Percentiles rank a stretch among this genome's conserved stretches.
Conservation (phyloP, 2,797 vertebrate species). For the Gobio occitaniae region DNA sequence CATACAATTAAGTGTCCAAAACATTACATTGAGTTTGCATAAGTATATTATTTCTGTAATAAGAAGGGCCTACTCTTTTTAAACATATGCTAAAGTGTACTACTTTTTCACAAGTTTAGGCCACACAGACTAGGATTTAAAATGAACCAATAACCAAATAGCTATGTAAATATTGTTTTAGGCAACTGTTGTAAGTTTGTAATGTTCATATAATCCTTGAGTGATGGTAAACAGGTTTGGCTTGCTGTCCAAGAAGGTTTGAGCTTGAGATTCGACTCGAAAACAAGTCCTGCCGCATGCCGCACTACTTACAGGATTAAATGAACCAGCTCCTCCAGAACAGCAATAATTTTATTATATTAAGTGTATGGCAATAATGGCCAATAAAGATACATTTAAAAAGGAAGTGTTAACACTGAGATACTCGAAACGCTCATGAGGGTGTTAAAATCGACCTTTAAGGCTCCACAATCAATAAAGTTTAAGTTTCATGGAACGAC, state of each 20-base stretch:
- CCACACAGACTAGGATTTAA: neutral
- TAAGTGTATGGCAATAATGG: neutral
- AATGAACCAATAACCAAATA: neutral
- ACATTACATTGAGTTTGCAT: neutral
- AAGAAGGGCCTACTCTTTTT: neutral
- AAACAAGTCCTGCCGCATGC: neutral
- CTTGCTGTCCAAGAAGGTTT: neutral
- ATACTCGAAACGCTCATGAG: neutral
- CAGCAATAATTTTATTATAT: slow-evolving; percentile 12
- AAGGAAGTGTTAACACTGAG: neutral
- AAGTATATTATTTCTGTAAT: neutral
- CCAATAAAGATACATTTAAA: neutral
- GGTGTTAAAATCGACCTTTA: neutral
- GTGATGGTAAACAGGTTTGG: slow-evolving; percentile 11
- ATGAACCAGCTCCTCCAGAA: neutral
- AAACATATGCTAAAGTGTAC: neutral
- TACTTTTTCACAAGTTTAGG: neutral
- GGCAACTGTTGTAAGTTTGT: neutral
- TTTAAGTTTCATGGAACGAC: neutral
- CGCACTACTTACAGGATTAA: neutral
- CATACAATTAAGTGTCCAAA: neutral
- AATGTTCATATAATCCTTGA: neutral
- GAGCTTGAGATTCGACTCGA: neutral
- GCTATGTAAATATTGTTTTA: neutral
- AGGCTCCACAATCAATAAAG: neutral